These are phyloP conservation scores for Phyllotreta striolata DNA, from an alignment of 2,888 invertebrate species.

Conservation along the genomic window DNA sequence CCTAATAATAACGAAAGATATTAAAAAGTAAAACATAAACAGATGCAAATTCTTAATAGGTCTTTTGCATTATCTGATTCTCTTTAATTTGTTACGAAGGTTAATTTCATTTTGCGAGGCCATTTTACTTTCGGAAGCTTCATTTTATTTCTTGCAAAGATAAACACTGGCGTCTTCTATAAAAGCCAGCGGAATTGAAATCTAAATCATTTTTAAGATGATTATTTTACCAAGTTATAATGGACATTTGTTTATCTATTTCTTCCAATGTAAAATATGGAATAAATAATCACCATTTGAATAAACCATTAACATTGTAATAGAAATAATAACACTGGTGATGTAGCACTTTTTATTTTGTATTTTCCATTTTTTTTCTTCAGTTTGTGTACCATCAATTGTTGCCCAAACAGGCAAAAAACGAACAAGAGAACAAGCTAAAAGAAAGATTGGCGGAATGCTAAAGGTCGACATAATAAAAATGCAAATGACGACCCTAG, in stretches of 20 bases:
- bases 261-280: not conserved
- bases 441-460: constrained; percentile 47
- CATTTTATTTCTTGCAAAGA: constrained; percentile 27
- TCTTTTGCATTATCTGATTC: constrained; percentile 21
- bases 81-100: constrained; percentile 23
- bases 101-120: constrained; percentile 25
- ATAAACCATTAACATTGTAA: no score
- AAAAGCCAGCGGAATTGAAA: constrained; percentile 22
- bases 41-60: constrained; percentile 27
- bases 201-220: constrained; percentile 22
- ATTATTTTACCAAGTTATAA: constrained; percentile 12
- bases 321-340: no score
- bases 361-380: not conserved
- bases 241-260: constrained; percentile 11
- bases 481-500: constrained; percentile 51
- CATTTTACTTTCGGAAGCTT: constrained; percentile 23
- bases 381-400: constrained; percentile 45
- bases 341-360: no score
- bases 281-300: no score
- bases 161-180: constrained; percentile 16
- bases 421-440: constrained; percentile 51
- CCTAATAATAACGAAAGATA: no score
- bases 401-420: constrained; percentile 51
- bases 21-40: constrained; percentile 3
- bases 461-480: constrained; percentile 47